Percentiles rank a stretch among this genome's conserved stretches.
Evolutionary conservation across 2,797 vertebrate genomes (phyloP).

Genomic region (Channallabes apus): DNA sequence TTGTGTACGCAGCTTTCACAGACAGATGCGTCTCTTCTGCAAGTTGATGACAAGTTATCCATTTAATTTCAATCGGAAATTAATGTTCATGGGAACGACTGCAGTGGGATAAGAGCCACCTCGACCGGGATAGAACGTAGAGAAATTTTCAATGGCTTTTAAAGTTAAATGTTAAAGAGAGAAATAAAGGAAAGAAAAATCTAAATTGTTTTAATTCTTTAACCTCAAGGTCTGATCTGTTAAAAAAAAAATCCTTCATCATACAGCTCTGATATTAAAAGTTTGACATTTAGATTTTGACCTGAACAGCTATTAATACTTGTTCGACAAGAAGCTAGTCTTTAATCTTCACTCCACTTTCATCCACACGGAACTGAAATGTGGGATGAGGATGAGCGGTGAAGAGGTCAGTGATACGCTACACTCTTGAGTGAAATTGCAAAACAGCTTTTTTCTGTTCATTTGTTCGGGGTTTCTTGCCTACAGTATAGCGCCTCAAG

Average conservation of each 20-base stretch:
- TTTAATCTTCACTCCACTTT: background rate
- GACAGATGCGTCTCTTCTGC: no score
- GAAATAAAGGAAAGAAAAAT: background rate
- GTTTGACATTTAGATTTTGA: background rate
- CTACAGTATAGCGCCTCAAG: conserved; percentile 31
- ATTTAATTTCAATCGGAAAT: no score
- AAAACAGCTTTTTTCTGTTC: conserved; percentile 48
- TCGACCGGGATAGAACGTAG: no score
- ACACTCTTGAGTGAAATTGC: conserved; percentile 50
- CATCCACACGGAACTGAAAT: background rate
- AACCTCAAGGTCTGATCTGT: background rate
- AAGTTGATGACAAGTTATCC: no score
- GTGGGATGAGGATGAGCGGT: background rate
- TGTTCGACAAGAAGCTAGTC: background rate
- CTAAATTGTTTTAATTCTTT: background rate
- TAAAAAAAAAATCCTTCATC: background rate
- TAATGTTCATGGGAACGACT: no score
- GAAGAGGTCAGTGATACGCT: background rate
- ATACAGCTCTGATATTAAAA: conserved; percentile 1
- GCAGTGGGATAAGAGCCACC: no score
- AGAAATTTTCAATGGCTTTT: background rate
- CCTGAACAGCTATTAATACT: background rate
- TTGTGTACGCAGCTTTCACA: no score
- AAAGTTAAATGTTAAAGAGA: background rate
- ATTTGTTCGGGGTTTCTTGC: background rate